These are phyloP conservation scores for Paedocypris sp. DNA, from an alignment of 2,113 vertebrate genomes.

Conservation along the genomic window DNA sequence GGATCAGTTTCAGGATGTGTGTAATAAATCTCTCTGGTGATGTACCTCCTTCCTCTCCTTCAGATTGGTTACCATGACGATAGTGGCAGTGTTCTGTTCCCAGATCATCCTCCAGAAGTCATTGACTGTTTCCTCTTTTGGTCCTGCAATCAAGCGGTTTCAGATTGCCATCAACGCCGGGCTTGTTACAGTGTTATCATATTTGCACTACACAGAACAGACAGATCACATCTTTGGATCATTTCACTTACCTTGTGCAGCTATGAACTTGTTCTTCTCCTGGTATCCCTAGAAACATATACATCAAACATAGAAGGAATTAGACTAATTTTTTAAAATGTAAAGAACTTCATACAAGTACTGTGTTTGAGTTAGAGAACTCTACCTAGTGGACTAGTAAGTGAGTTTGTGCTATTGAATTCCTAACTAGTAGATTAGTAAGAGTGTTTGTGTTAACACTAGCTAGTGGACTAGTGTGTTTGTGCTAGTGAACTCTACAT, in stretches of 20 bases:
- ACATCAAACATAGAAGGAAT: not conserved
- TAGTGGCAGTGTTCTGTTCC: constrained; percentile 97
- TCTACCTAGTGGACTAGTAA: no score
- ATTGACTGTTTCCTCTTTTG: constrained; percentile 96
- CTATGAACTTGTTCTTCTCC: constrained; percentile 98
- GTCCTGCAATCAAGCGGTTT: constrained; percentile 60
- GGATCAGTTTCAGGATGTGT: not conserved
- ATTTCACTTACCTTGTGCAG: constrained; percentile 80
- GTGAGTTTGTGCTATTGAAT: no score
- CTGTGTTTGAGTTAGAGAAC: no score
- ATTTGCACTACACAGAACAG: no score
- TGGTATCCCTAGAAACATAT: constrained; percentile 78
- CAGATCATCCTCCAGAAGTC: constrained; percentile 99
- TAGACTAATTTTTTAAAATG: not conserved
- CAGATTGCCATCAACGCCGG: no score
- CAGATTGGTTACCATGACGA: constrained; percentile 97
- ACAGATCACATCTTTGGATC: not conserved
- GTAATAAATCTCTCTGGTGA: not conserved
- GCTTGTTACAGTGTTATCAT: no score
- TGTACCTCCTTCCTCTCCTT: constrained; percentile 94
- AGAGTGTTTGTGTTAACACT: no score
- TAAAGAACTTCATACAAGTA: no score
- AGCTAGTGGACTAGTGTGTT: no score
- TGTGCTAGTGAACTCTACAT: no score
- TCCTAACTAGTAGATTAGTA: no score